Conservation (phyloP, 2,113 vertebrate species). For the Nerophis lumbriciformis region DNA sequence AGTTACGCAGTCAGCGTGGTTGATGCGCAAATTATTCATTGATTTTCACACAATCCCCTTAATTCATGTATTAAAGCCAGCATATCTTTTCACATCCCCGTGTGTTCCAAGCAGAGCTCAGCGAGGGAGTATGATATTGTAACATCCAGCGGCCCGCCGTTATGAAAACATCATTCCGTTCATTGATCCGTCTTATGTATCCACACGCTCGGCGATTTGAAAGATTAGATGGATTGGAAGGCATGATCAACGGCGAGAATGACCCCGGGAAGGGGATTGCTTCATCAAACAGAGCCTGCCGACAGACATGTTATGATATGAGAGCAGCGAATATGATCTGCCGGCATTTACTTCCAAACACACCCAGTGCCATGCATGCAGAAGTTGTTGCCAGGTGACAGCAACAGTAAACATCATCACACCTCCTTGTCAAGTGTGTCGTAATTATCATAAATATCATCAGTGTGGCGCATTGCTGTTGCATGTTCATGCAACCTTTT, state of each 20-base stretch:
- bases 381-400: no score
- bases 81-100: constrained; percentile 1
- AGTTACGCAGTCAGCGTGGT: neutral
- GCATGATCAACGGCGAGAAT: constrained; percentile 2
- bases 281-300: constrained; percentile 10
- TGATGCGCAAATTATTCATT: constrained; percentile 4
- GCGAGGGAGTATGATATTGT: neutral
- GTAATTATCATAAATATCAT: no score
- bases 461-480: no score
- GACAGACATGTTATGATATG: neutral
- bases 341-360: no score
- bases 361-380: no score
- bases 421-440: no score
- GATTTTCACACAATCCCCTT: constrained; percentile 1
- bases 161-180: constrained; percentile 10
- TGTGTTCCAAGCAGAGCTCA: neutral
- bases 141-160: neutral
- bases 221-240: neutral
- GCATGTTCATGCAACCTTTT: no score
- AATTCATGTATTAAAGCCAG: constrained; percentile 3
- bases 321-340: constrained; percentile 5
- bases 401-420: no score
- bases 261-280: constrained; percentile 7
- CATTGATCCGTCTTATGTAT: constrained; percentile 2
- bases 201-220: neutral